Conservation (phyloP, 1,140 invertebrate genomes). For the Drosophila setifemur region DNA sequence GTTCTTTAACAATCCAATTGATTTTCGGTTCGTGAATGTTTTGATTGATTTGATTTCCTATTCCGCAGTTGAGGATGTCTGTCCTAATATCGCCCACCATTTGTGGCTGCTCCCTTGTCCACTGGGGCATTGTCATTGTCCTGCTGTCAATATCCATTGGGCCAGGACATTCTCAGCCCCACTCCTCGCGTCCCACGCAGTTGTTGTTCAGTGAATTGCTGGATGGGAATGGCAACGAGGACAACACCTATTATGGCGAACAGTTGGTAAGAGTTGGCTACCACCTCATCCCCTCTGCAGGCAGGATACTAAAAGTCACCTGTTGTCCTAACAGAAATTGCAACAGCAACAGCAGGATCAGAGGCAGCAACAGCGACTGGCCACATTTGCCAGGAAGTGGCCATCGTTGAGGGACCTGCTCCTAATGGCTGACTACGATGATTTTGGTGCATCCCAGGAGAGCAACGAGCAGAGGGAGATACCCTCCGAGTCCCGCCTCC, state of each 20-base stretch:
- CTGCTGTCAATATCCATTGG: slow-evolving; percentile 60
- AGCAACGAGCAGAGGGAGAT: slow-evolving; percentile 36
- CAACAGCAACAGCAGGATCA: slow-evolving; percentile 38
- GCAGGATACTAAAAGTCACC: not conserved
- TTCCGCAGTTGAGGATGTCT: slow-evolving; percentile 46
- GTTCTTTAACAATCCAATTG: not conserved
- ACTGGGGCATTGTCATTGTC: slow-evolving; percentile 60
- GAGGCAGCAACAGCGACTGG: slow-evolving; percentile 9
- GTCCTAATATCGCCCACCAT: slow-evolving; percentile 17
- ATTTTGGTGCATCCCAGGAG: slow-evolving; percentile 23
- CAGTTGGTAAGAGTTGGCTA: slow-evolving; percentile 48
- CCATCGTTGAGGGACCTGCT: slow-evolving; percentile 64
- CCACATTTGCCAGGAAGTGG: slow-evolving; percentile 60
- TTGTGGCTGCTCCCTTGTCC: slow-evolving; percentile 45
- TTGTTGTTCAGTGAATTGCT: slow-evolving; percentile 57
- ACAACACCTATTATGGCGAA: slow-evolving; percentile 45
- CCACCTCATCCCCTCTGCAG: not conserved
- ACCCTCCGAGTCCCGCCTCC: slow-evolving; percentile 34
- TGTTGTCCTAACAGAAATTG: slow-evolving; percentile 18
- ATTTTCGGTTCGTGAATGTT: not conserved
- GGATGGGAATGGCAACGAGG: slow-evolving; percentile 45
- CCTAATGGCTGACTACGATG: slow-evolving; percentile 62
- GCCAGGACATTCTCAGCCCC: slow-evolving; percentile 52
- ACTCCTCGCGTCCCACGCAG: slow-evolving; percentile 45
- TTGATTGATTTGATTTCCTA: slow-evolving; percentile 16